Evolutionary conservation across 1,140 invertebrate species (phyloP).

Genomic region (Pteromalus puparum): DNA sequence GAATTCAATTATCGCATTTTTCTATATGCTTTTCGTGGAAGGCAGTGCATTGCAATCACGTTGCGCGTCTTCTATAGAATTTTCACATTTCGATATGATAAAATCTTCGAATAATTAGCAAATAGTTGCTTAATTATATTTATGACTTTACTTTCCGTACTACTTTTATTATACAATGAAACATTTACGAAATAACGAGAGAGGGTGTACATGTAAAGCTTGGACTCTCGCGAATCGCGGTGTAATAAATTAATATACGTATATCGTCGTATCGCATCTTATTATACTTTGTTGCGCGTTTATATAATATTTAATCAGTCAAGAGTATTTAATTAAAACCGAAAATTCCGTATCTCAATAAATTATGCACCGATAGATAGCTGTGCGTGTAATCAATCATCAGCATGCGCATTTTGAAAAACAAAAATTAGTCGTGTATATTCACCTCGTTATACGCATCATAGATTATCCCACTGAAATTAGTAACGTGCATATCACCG

Average conservation of each 20-base stretch:
- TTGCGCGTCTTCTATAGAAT: conserved; percentile 6
- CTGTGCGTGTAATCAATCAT: neutral
- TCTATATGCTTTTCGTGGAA: conserved; percentile 1
- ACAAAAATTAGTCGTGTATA: too few relatives aligned
- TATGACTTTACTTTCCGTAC: neutral
- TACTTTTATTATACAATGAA: neutral
- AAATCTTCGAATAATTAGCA: conserved; percentile 9
- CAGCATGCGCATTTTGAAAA: too few relatives aligned
- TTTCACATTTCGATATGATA: conserved; percentile 16
- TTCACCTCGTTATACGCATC: neutral
- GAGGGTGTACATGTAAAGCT: too few relatives aligned
- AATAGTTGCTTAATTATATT: neutral
- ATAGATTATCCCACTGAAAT: neutral
- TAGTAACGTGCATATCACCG: neutral
- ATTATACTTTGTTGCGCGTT: neutral
- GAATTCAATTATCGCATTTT: conserved; percentile 31
- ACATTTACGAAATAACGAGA: neutral
- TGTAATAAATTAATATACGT: neutral
- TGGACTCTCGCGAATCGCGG: too few relatives aligned
- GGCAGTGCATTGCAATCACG: neutral
- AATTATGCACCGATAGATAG: conserved; percentile 4
- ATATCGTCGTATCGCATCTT: conserved; percentile 5
- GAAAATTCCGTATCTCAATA: conserved; percentile 14
- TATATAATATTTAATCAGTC: conserved; percentile 23
- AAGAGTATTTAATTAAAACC: neutral